A percentile compares a stretch with the other conserved stretches of the same genome.
Conservation (phyloP, 2,888 invertebrate species). For the Netelia fuscicornis region DNA sequence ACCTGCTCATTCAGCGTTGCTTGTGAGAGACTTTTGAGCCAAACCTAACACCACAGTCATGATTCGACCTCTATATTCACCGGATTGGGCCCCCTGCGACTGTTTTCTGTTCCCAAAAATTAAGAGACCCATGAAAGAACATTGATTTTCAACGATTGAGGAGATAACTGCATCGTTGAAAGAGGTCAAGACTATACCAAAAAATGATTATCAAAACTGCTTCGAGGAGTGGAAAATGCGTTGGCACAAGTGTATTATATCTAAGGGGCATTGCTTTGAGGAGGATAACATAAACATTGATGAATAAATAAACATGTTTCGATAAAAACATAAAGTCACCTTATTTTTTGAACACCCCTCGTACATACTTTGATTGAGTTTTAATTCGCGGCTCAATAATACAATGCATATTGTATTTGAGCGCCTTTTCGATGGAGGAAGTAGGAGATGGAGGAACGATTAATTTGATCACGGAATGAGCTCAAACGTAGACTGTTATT, state of each 20-base stretch:
- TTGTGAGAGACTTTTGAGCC: slow-evolving; percentile 68
- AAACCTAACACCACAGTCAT: slow-evolving; percentile 70
- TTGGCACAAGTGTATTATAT: slow-evolving; percentile 40
- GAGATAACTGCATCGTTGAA: slow-evolving; percentile 65
- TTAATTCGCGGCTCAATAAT: not conserved
- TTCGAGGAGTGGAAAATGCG: slow-evolving; percentile 68
- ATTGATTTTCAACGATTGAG: slow-evolving; percentile 65
- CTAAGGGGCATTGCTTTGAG: slow-evolving; percentile 65
- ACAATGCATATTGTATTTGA: not conserved
- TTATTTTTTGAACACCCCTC: slow-evolving; percentile 47
- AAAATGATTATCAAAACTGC: slow-evolving; percentile 61
- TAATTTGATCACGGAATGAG: no score
- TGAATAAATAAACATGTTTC: slow-evolving; percentile 64
- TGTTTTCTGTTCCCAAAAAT: slow-evolving; percentile 72
- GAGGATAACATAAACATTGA: not conserved
- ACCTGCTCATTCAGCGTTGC: slow-evolving; percentile 9
- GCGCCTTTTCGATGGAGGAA: no score
- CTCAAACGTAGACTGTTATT: no score
- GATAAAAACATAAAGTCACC: slow-evolving; percentile 31
- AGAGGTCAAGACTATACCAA: slow-evolving; percentile 57
- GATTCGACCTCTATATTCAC: slow-evolving; percentile 67
- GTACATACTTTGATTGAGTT: slow-evolving; percentile 17
- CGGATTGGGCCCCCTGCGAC: slow-evolving; percentile 70
- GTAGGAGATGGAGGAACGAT: no score
- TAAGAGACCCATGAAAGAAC: slow-evolving; percentile 70